phyloP scores from a whole-genome alignment of 1,140 invertebrate species.

The Conus betulinus region DNA sequence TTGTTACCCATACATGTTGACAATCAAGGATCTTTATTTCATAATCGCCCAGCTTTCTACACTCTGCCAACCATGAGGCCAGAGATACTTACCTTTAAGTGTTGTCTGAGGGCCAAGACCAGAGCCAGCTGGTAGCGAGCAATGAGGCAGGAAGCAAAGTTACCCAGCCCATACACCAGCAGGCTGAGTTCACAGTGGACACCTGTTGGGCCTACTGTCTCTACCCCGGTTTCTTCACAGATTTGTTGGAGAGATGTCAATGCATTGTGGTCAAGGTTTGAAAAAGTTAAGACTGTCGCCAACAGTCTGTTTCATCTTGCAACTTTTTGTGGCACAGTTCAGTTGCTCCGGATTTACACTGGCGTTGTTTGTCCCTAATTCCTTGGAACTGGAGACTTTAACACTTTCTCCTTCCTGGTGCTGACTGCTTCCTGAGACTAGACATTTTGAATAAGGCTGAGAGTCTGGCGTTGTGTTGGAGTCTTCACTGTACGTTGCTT shows the following conservation, averaged over 20 bases:
- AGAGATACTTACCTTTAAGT: conserved; percentile 31
- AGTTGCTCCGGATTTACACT: background rate
- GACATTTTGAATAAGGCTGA: no score
- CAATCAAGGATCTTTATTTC: no score
- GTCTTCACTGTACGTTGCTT: no score
- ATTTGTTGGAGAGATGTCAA: background rate
- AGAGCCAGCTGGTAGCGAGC: conserved; percentile 51
- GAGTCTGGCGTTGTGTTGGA: no score
- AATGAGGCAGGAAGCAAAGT: conserved; percentile 44
- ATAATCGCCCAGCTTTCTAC: background rate
- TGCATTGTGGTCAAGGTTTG: background rate
- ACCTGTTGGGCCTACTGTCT: background rate
- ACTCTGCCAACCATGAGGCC: no score
- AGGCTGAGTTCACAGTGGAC: background rate
- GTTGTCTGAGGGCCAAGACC: conserved; percentile 35
- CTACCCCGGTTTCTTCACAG: background rate
- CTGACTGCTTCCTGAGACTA: no score
- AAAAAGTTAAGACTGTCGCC: background rate
- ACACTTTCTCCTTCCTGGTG: no score
- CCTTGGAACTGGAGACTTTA: no score
- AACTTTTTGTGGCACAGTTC: background rate
- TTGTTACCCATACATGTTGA: no score
- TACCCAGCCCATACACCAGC: conserved; percentile 48
- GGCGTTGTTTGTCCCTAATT: no score
- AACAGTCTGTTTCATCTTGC: background rate